phyloP scores from a whole-genome alignment of 2,797 vertebrate genomes.

The Limnodromus scolopaceus region DNA sequence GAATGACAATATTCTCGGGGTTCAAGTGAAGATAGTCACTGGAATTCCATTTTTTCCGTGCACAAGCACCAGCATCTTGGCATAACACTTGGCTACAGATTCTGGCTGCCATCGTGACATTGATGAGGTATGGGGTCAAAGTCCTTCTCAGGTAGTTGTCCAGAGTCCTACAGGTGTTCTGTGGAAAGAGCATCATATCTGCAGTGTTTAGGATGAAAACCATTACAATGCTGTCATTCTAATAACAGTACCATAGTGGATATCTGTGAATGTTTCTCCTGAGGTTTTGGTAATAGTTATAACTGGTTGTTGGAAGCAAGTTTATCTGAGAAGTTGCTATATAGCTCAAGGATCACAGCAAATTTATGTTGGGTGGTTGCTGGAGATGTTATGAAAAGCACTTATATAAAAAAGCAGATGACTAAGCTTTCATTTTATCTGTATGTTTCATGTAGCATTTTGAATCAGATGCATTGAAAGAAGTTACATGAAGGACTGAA shows the following conservation, averaged over 20 bases:
- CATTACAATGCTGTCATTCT: background rate
- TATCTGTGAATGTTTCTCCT: background rate
- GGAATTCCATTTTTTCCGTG: constrained; percentile 80
- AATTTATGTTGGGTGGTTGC: background rate
- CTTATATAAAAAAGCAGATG: background rate
- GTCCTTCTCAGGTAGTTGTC: constrained; percentile 78
- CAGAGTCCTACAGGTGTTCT: constrained; percentile 82
- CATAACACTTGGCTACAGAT: constrained; percentile 86
- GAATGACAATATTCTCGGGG: constrained; percentile 76
- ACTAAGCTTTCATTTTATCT: background rate
- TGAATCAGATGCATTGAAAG: background rate
- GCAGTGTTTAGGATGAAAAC: background rate
- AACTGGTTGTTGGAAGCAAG: background rate
- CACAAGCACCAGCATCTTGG: constrained; percentile 81
- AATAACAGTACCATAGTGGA: background rate
- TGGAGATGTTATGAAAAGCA: background rate
- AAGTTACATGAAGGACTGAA: background rate
- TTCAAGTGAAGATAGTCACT: constrained; percentile 86
- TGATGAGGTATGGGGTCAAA: constrained; percentile 86
- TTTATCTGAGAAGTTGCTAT: background rate
- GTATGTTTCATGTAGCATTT: background rate
- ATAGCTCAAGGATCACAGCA: background rate
- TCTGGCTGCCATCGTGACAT: constrained; percentile 87
- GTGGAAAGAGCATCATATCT: constrained; percentile 42
- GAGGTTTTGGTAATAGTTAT: background rate